These are phyloP conservation scores for Pseudobourletiella spinata DNA, from an alignment of 1,140 invertebrate genomes.

Conservation along the genomic window DNA sequence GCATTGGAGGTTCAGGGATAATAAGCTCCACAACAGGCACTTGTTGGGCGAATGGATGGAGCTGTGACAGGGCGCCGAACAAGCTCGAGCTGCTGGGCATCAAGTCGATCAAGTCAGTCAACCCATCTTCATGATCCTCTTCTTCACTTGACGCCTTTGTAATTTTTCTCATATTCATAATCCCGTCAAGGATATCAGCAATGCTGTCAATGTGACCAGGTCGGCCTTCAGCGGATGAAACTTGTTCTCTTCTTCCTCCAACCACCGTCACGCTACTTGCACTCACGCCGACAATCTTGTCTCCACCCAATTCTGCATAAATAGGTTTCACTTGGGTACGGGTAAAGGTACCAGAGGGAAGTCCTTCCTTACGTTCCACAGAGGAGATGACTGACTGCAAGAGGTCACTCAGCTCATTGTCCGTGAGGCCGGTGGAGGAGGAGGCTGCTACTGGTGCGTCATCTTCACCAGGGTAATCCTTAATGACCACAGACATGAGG, in stretches of 20 bases:
- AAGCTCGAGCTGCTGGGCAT: constrained; percentile 28
- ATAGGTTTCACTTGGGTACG: constrained; percentile 21
- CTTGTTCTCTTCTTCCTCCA: background rate
- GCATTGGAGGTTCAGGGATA: background rate
- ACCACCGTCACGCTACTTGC: constrained; percentile 2
- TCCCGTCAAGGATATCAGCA: constrained; percentile 28
- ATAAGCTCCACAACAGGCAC: background rate
- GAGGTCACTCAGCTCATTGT: background rate
- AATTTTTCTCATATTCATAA: constrained; percentile 18
- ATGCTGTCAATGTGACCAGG: constrained; percentile 15
- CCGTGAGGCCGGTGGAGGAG: background rate
- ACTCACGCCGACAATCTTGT: constrained; percentile 11
- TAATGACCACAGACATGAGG: background rate
- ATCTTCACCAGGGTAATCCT: background rate
- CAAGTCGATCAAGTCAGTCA: constrained; percentile 24
- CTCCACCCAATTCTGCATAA: constrained; percentile 14
- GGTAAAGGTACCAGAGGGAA: background rate
- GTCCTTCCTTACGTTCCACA: background rate
- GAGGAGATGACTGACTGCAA: background rate
- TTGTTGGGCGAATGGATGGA: background rate
- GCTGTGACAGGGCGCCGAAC: background rate
- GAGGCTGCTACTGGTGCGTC: background rate
- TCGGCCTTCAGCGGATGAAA: background rate
- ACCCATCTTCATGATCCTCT: constrained; percentile 3
- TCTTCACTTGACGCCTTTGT: background rate